Conservation (phyloP, 2,113 vertebrate species). For the Catagonus wagneri region DNA sequence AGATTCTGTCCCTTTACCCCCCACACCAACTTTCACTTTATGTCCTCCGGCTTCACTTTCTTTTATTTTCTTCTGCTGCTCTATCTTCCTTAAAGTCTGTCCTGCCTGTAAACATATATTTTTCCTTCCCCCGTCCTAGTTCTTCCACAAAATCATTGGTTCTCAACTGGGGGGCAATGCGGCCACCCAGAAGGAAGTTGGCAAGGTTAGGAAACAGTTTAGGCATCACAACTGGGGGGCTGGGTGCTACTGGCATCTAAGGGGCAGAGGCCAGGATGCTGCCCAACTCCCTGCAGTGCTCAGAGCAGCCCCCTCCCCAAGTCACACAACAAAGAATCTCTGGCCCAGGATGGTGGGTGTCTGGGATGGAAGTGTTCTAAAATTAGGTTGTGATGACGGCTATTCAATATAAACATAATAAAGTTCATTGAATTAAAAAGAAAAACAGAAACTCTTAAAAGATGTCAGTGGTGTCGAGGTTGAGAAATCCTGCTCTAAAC, state of each 20-base stretch:
- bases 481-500: neutral
- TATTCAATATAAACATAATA: too few species aligned
- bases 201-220: neutral
- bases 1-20: neutral
- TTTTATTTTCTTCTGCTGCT: neutral
- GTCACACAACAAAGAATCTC: rapidly evolving
- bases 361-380: too few species aligned
- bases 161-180: neutral
- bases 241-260: neutral
- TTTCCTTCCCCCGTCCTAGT: neutral
- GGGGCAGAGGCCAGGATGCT: neutral
- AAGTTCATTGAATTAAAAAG: too few species aligned
- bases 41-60: neutral
- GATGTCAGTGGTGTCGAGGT: neutral
- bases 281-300: rapidly evolving
- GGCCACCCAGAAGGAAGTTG: neutral
- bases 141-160: neutral
- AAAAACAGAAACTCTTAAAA: too few species aligned
- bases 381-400: too few species aligned
- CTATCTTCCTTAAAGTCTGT: neutral
- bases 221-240: neutral
- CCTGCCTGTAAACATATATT: too few species aligned
- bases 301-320: neutral
- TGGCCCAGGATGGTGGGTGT: too few species aligned
- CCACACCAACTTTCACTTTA: neutral